Percentiles rank a stretch among this genome's conserved stretches.
phyloP scores from a whole-genome alignment of 2,113 vertebrate genomes.

The Silurus glanis region DNA sequence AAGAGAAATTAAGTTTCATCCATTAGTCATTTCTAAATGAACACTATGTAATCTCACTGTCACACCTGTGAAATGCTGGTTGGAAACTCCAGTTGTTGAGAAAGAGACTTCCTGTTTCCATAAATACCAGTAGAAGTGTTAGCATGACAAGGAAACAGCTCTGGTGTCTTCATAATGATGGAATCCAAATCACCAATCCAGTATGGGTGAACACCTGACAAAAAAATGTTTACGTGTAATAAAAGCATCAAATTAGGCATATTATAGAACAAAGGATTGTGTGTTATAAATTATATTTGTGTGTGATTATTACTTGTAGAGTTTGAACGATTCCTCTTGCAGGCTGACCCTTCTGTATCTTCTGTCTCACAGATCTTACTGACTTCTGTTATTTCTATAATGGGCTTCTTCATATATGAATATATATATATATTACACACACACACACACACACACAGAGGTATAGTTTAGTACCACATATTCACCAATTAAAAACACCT shows the following conservation, averaged over 20 bases:
- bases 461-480: neutral
- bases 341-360: constrained; percentile 61
- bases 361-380: constrained; percentile 61
- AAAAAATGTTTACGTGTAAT: neutral
- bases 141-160: constrained; percentile 53
- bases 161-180: constrained; percentile 58
- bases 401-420: constrained; percentile 75
- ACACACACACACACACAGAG: neutral
- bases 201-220: constrained; percentile 76
- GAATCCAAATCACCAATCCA: constrained; percentile 76
- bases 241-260: neutral
- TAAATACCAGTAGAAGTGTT: constrained; percentile 68
- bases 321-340: constrained; percentile 78
- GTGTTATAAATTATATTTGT: neutral
- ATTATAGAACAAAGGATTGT: neutral
- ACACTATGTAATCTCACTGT: neutral
- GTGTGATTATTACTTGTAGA: constrained; percentile 80
- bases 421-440: neutral
- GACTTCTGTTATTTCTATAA: constrained; percentile 66
- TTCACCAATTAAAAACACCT: neutral
- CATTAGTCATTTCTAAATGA: neutral
- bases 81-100: constrained; percentile 84
- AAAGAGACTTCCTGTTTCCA: constrained; percentile 82
- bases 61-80: constrained; percentile 69
- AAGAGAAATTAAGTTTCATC: neutral